Conservation (phyloP, 2,113 vertebrate genomes). For the Dipodomys merriami region DNA sequence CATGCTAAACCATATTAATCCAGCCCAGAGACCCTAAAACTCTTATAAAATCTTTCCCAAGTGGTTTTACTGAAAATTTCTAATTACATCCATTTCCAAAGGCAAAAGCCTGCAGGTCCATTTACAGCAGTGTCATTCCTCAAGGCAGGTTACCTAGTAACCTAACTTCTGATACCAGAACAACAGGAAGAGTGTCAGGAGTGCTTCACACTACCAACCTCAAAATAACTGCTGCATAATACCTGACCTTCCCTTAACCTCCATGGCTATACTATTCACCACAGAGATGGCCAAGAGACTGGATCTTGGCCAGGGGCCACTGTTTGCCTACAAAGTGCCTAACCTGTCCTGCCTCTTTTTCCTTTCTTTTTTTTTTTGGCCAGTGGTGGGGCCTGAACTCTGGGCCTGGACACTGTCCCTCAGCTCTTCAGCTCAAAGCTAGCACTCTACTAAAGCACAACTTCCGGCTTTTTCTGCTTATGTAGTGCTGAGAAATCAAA, state of each 20-base stretch:
- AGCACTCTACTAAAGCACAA: too few relatives aligned
- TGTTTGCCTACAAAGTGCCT: not conserved
- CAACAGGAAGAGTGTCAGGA: conserved; percentile 44
- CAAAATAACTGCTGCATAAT: conserved; percentile 76
- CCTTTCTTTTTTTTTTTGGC: conserved; percentile 24
- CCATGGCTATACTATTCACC: not conserved
- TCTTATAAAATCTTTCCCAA: conserved; percentile 21
- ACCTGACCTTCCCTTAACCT: conserved; percentile 73
- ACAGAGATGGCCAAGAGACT: conserved; percentile 6
- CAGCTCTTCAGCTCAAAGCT: too few relatives aligned
- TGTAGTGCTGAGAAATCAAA: too few relatives aligned
- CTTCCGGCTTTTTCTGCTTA: too few relatives aligned
- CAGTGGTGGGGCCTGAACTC: too few relatives aligned
- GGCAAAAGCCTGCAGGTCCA: conserved; percentile 38
- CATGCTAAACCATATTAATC: not conserved
- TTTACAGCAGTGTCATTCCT: conserved; percentile 2
- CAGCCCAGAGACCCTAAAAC: not conserved
- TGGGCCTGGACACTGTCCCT: too few relatives aligned
- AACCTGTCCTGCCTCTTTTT: not conserved
- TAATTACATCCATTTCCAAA: conserved; percentile 53
- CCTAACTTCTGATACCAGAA: conserved; percentile 35
- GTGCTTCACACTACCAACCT: conserved; percentile 50
- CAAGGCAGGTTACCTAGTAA: conserved; percentile 56
- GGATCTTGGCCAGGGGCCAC: not conserved
- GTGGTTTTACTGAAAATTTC: conserved; percentile 40